Evolutionary conservation across 1,140 invertebrate species (phyloP).

Genomic region (Nylanderia fulva): DNA sequence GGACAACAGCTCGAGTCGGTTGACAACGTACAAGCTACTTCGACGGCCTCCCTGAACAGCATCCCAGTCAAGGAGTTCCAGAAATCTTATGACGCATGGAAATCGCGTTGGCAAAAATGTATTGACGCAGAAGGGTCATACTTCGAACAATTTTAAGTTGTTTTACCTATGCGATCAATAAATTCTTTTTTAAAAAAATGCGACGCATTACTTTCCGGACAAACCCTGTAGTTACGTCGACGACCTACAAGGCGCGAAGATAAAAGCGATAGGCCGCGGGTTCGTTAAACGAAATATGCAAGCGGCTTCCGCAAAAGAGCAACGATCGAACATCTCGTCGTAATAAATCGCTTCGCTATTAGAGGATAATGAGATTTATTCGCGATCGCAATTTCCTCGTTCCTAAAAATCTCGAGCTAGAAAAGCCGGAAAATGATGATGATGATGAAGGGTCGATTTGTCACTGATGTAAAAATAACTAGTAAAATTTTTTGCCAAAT

Average conservation of each 20-base stretch:
- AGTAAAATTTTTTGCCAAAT: background rate
- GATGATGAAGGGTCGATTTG: background rate
- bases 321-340: conserved; percentile 22
- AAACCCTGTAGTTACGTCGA: conserved; percentile 51
- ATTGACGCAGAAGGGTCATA: too few species aligned
- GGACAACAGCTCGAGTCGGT: too few species aligned
- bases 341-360: conserved; percentile 12
- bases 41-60: too few species aligned
- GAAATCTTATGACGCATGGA: too few species aligned
- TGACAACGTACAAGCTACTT: too few species aligned
- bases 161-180: too few species aligned
- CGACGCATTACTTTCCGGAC: too few species aligned
- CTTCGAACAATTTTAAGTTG: too few species aligned
- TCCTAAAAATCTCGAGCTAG: too few species aligned
- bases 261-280: conserved; percentile 58
- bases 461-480: background rate
- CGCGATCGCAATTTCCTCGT: conserved; percentile 24
- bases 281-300: conserved; percentile 53
- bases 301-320: conserved; percentile 31
- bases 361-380: conserved; percentile 7
- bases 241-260: conserved; percentile 56
- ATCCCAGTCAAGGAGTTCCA: too few species aligned
- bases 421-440: background rate
- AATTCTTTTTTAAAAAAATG: too few species aligned
- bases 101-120: too few species aligned